Evolutionary conservation across 2,113 vertebrate genomes (phyloP).

Genomic region (Saiga tatarica): DNA sequence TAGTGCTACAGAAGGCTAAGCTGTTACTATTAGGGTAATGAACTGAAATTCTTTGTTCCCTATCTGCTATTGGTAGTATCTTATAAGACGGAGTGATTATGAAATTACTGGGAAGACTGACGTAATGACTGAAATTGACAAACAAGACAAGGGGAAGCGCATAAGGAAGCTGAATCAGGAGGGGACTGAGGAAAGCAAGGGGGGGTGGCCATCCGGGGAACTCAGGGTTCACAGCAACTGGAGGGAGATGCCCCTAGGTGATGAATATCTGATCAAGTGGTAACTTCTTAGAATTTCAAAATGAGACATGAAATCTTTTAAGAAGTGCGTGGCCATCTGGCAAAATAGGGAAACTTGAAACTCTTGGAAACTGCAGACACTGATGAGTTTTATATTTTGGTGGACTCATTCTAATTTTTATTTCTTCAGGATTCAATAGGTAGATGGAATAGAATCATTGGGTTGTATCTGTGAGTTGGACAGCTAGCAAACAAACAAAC

Average conservation of each 20-base stretch:
- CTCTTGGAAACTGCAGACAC: background rate
- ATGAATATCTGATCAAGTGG: background rate
- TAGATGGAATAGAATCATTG: background rate
- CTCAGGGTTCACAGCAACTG: background rate
- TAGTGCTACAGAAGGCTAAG: background rate
- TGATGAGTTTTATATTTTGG: background rate
- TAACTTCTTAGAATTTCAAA: background rate
- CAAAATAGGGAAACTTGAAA: background rate
- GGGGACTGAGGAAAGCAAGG: background rate
- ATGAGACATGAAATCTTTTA: background rate
- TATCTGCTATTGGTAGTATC: background rate
- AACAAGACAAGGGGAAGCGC: background rate
- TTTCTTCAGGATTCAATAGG: background rate
- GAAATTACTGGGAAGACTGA: slow-evolving; percentile 40
- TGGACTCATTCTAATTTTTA: background rate
- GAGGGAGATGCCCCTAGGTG: background rate
- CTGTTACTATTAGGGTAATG: background rate
- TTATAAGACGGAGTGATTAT: background rate
- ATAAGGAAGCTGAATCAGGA: slow-evolving; percentile 31
- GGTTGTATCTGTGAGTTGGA: background rate
- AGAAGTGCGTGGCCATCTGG: background rate
- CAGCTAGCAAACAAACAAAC: background rate
- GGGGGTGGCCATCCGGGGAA: background rate
- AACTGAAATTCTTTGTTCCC: background rate
- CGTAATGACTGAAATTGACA: slow-evolving; percentile 41